Conservation (phyloP, 2,888 invertebrate genomes). For the Tenthredo notha region DNA sequence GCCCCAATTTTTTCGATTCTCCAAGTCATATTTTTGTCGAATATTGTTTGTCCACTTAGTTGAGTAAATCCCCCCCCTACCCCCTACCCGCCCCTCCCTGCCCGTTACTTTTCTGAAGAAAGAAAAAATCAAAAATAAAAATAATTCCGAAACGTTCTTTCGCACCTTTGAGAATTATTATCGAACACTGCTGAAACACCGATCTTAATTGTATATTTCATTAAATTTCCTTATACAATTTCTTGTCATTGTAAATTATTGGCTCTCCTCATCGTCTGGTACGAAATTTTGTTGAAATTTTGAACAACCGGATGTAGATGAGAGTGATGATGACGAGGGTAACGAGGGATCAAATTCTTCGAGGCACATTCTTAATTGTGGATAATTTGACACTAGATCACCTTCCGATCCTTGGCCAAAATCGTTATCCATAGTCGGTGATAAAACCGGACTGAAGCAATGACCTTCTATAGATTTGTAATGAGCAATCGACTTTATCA, state of each 20-base stretch:
- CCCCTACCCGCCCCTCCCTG: too few relatives aligned
- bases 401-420: background rate
- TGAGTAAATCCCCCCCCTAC: background rate
- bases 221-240: background rate
- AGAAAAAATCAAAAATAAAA: too few relatives aligned
- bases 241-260: background rate
- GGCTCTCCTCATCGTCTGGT: background rate
- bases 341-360: background rate
- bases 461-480: conserved; percentile 58
- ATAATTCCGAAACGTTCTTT: background rate
- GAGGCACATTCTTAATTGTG: conserved; percentile 18
- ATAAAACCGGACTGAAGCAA: background rate
- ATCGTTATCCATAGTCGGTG: conserved; percentile 1
- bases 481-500: conserved; percentile 71
- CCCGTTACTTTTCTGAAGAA: too few relatives aligned
- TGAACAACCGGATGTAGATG: background rate
- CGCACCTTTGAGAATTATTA: background rate
- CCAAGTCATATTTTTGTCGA: background rate
- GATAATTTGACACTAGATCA: conserved; percentile 32
- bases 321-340: background rate
- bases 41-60: background rate
- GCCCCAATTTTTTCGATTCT: background rate
- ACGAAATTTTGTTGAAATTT: background rate
- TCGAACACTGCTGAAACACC: background rate
- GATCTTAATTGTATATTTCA: background rate